Evolutionary conservation across 2,113 vertebrate species (phyloP).

Genomic region (Cariama cristata): DNA sequence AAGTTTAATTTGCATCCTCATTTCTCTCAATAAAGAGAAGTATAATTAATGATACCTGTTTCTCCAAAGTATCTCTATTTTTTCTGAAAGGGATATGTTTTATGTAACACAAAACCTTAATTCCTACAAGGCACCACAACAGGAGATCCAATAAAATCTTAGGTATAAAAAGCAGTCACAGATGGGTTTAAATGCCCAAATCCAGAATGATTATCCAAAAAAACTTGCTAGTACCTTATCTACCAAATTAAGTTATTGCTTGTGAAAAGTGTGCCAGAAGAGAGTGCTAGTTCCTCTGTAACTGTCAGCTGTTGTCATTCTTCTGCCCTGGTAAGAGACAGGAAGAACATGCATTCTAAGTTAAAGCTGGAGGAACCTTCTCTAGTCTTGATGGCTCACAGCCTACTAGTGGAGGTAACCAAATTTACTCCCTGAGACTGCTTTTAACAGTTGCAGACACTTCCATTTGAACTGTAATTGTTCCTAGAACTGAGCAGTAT

Average conservation of each 20-base stretch:
- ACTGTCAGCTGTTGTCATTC: neutral
- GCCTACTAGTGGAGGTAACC: neutral
- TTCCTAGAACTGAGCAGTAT: neutral
- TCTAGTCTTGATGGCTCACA: neutral
- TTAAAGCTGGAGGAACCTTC: neutral
- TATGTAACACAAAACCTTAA: neutral
- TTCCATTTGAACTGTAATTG: neutral
- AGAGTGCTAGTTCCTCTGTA: neutral
- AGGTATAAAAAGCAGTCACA: neutral
- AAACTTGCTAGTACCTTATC: neutral
- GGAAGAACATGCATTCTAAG: neutral
- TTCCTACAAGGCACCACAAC: neutral
- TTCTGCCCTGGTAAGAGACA: neutral
- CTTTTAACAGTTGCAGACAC: neutral
- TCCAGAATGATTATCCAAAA: neutral
- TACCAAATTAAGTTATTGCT: neutral
- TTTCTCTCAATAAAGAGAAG: neutral
- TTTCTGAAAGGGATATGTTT: neutral
- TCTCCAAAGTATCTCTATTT: neutral
- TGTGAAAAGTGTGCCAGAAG: neutral
- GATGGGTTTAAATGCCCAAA: neutral
- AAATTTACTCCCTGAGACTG: neutral
- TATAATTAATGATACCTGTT: neutral
- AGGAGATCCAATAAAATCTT: neutral
- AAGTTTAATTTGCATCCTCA: neutral